These are phyloP conservation scores for Acleris literana DNA, from an alignment of 2,888 invertebrate genomes.

Conservation along the genomic window DNA sequence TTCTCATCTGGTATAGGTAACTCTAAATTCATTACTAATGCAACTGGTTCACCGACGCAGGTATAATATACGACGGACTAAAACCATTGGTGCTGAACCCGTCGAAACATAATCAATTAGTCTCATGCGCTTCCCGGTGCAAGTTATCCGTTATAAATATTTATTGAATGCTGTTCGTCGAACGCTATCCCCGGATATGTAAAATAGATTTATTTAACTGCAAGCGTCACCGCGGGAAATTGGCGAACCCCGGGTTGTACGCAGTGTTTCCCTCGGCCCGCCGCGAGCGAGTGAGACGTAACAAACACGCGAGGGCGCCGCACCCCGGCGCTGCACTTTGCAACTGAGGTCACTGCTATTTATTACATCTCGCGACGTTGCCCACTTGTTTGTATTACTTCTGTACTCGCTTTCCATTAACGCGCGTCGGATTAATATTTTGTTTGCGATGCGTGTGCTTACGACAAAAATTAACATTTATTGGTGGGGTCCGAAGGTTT, in stretches of 20 bases:
- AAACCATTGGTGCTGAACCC: slow-evolving; percentile 8
- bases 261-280: slow-evolving; percentile 69
- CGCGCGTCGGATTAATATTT: slow-evolving; percentile 80
- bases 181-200: slow-evolving; percentile 46
- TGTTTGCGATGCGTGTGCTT: slow-evolving; percentile 79
- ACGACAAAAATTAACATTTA: slow-evolving; percentile 82
- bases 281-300: slow-evolving; percentile 63
- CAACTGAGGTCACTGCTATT: slow-evolving; percentile 73
- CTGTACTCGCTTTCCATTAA: slow-evolving; percentile 80
- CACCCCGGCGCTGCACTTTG: slow-evolving; percentile 51
- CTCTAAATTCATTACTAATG: background rate
- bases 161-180: slow-evolving; percentile 41
- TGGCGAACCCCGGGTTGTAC: slow-evolving; percentile 8
- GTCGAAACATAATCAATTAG: slow-evolving; percentile 30
- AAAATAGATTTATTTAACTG: slow-evolving; percentile 52
- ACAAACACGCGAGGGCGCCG: slow-evolving; percentile 62
- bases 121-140: slow-evolving; percentile 31
- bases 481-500: slow-evolving; percentile 79
- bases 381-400: slow-evolving; percentile 77
- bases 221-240: slow-evolving; percentile 46
- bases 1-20: background rate
- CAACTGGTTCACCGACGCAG: slow-evolving; percentile 11
- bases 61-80: slow-evolving; percentile 1
- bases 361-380: slow-evolving; percentile 62
- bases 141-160: slow-evolving; percentile 50